Percentiles rank a stretch among this genome's conserved stretches.
Conservation (phyloP, 1,140 invertebrate species). For the Drosophila mauritiana region DNA sequence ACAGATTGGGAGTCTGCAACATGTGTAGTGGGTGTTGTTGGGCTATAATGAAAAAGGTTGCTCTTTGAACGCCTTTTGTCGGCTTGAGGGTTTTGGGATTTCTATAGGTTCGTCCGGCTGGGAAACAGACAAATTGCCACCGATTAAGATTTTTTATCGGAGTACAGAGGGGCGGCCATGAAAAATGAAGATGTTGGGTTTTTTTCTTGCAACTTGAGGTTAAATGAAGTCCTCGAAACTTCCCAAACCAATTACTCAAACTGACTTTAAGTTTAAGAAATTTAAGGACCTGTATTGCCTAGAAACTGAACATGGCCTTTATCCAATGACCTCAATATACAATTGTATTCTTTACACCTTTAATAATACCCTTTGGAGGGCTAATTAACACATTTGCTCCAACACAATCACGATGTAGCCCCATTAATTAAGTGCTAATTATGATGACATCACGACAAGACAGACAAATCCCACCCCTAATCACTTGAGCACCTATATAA, state of each 20-base stretch:
- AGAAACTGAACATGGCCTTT: background rate
- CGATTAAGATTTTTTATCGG: slow-evolving; percentile 77
- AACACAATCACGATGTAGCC: slow-evolving; percentile 18
- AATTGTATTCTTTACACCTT: slow-evolving; percentile 30
- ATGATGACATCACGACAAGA: slow-evolving; percentile 37
- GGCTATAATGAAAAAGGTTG: slow-evolving; percentile 65
- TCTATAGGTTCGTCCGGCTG: slow-evolving; percentile 22
- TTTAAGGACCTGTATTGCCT: background rate
- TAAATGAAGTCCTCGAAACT: slow-evolving; percentile 19
- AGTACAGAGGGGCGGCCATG: slow-evolving; percentile 35
- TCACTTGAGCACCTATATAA: slow-evolving; percentile 21
- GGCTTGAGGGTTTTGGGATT: slow-evolving; percentile 28
- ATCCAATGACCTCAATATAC: background rate
- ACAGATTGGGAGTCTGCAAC: slow-evolving; percentile 27
- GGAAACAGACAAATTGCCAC: slow-evolving; percentile 65
- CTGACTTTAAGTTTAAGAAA: background rate
- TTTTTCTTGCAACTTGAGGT: background rate
- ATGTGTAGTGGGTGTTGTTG: slow-evolving; percentile 38
- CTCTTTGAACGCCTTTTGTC: slow-evolving; percentile 41
- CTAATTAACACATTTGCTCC: slow-evolving; percentile 58
- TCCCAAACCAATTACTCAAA: too few relatives aligned
- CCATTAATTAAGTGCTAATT: slow-evolving; percentile 55
- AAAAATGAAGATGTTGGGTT: slow-evolving; percentile 55
- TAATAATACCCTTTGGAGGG: slow-evolving; percentile 41
- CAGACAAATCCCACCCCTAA: background rate